A percentile compares a stretch with the other conserved stretches of the same genome.
phyloP scores from a whole-genome alignment of 2,113 vertebrate genomes.

The Tenebrosternarchus preto region DNA sequence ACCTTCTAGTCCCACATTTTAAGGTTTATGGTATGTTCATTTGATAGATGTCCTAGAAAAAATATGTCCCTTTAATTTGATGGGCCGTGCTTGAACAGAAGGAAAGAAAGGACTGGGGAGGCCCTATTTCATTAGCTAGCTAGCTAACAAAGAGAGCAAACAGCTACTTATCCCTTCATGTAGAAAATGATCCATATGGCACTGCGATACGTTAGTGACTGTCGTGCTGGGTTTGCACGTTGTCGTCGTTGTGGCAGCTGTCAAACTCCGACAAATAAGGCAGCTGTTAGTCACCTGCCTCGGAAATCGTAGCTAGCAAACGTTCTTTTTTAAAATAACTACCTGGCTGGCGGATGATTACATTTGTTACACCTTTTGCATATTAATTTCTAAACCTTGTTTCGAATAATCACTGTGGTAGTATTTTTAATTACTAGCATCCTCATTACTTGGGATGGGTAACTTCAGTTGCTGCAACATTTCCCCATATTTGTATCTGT shows the following conservation, averaged over 20 bases:
- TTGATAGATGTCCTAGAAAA: neutral
- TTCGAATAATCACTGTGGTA: neutral
- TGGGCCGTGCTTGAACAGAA: conserved; percentile 1
- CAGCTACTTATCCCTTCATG: too few species aligned
- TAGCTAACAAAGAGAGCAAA: neutral
- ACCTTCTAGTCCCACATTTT: neutral
- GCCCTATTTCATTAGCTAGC: conserved; percentile 16
- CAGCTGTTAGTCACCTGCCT: neutral
- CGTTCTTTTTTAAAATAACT: neutral
- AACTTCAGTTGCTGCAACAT: neutral
- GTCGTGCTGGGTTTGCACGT: neutral
- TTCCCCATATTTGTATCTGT: neutral
- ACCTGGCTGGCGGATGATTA: too few species aligned
- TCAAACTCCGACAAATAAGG: conserved; percentile 4
- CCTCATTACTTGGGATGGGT: neutral
- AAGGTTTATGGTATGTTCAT: neutral
- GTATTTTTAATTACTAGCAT: neutral
- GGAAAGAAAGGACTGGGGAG: conserved; percentile 20
- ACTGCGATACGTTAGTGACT: neutral
- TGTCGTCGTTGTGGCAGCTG: neutral
- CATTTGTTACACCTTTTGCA: neutral
- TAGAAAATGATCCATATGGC: neutral
- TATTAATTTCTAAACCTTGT: neutral
- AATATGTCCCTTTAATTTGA: neutral
- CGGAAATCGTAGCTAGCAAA: neutral